phyloP scores from a whole-genome alignment of 2,797 vertebrate species.

The Alectoris magna region DNA sequence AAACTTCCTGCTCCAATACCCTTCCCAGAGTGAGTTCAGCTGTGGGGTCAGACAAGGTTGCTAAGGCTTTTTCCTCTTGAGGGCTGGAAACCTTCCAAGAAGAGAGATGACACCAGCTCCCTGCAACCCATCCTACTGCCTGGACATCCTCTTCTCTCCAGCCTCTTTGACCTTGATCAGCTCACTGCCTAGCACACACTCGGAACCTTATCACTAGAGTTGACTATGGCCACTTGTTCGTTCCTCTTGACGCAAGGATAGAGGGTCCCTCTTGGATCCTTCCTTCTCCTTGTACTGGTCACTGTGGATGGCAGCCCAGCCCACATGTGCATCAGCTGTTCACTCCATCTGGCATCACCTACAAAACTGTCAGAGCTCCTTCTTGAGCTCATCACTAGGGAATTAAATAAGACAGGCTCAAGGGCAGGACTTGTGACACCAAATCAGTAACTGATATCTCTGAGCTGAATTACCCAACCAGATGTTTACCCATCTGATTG shows the following conservation, averaged over 20 bases:
- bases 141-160: background rate
- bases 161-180: background rate
- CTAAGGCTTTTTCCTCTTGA: accelerated
- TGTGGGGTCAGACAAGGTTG: background rate
- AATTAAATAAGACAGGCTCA: background rate
- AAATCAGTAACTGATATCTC: too few species aligned
- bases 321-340: background rate
- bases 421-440: accelerated
- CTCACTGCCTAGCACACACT: background rate
- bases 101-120: background rate
- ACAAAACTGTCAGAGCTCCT: background rate
- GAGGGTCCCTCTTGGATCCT: accelerated
- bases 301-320: background rate
- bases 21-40: background rate
- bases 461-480: accelerated
- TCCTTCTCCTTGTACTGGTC: background rate
- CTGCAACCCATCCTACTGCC: background rate
- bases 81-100: background rate
- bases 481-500: background rate
- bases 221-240: accelerated
- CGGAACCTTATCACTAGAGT: background rate
- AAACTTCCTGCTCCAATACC: background rate
- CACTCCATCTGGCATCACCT: too few species aligned
- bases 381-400: accelerated
- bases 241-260: background rate